Evolutionary conservation across 35 echinoderm and acorn worm genomes (phyloP), one percentile per base, ranked within the genome.

Genomic region (Lytechinus variegatus): DNA sequence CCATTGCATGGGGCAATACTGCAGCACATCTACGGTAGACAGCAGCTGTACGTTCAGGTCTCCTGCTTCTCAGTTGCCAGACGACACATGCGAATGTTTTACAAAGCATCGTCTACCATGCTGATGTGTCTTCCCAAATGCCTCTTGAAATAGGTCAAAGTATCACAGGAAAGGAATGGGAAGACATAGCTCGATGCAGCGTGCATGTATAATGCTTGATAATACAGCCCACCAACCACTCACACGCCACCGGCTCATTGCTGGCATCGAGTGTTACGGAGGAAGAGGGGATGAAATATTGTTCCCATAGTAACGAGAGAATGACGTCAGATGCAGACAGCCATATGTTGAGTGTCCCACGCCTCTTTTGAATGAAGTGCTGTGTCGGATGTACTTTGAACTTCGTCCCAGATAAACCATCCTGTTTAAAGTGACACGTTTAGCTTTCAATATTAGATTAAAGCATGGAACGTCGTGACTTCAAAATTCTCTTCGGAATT

Each of bases 271-370:
- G 55, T 9, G 13, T 33, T 52, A 10, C 88, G 12, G 52, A 90
- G 52, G 92, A 57, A 21, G 92, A 57, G 92, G 19, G 28, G 53
- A 93, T 54, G 52, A 93, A 54, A 93, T 27, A 55, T 55, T 54
- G 92, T 55, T 27, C 28, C 92, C 92, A 93, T 93, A 54, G 55
- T 27, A 55, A 93, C 92, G 9, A 57, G 12, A 93, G 92, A n/a
- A 93, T 93, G 92, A 93, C 92, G 92, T 93, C 92, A 93, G 24
- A 10, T 13, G 92, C 92, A 93, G 92, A 93, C 53, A 54, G 27
- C 92, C 92, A 93, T 93, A 93, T 93, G 92, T 93, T 44, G 92
- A 93, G 53, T 57, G 27, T 93, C 92, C 57, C 92, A 93, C 92
- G 92, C 28, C 52, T 55, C 54, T 93, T 55, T 13, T 93, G 54